These are phyloP conservation scores for Ciconia nigra DNA, from an alignment of 2,797 vertebrate species.

Conservation along the genomic window DNA sequence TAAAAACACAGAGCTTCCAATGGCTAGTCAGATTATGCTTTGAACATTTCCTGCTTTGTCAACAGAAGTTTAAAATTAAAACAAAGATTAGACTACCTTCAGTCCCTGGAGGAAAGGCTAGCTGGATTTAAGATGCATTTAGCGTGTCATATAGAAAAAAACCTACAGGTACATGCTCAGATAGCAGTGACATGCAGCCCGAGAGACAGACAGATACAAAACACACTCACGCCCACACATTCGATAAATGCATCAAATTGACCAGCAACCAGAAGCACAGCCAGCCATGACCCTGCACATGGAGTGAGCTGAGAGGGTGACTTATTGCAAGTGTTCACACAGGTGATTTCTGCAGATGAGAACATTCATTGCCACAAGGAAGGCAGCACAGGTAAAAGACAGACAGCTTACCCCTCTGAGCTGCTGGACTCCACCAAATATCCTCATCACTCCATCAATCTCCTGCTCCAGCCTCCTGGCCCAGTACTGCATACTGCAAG, in stretches of 20 bases:
- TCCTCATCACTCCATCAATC: constrained; percentile 93
- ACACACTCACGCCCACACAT: not conserved
- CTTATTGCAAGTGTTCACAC: not conserved
- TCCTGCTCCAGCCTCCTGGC: constrained; percentile 96
- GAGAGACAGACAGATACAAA: not conserved
- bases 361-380: not conserved
- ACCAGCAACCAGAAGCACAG: not conserved
- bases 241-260: not conserved
- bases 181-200: not conserved
- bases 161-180: not conserved
- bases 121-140: not conserved
- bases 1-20: not conserved
- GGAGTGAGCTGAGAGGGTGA: not conserved
- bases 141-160: not conserved
- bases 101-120: not conserved
- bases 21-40: not conserved
- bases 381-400: not conserved
- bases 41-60: not conserved
- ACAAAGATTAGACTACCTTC: not conserved
- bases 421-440: constrained; percentile 93
- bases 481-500: constrained; percentile 96
- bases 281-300: not conserved
- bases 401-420: constrained; percentile 87
- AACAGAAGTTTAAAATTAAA: constrained; percentile 8
- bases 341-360: not conserved